phyloP scores from a whole-genome alignment of 2,797 vertebrate species.

The Cryptoblepharus egeriae region DNA sequence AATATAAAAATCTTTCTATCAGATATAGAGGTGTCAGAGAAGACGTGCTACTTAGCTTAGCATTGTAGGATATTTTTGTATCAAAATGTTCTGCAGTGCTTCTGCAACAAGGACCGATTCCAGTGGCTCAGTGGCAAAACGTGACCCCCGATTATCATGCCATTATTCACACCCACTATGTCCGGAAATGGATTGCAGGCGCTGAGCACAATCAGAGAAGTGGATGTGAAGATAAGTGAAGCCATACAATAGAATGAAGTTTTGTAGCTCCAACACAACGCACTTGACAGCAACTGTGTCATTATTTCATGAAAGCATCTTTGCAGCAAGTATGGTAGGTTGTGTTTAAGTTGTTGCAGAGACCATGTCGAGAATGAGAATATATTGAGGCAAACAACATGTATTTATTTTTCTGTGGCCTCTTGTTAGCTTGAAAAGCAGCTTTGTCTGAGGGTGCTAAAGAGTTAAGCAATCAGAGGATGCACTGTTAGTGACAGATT shows the following conservation, averaged over 20 bases:
- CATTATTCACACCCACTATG: neutral
- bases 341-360: neutral
- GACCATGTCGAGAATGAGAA: neutral
- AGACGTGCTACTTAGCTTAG: no score
- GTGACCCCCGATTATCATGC: neutral
- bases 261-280: neutral
- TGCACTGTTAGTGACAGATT: no score
- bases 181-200: neutral
- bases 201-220: neutral
- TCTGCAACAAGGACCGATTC: neutral
- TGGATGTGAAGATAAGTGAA: neutral
- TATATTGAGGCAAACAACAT: neutral
- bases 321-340: neutral
- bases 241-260: neutral
- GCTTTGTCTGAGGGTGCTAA: no score
- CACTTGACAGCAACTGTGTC: neutral
- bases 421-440: no score
- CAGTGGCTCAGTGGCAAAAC: neutral
- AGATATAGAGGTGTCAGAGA: no score
- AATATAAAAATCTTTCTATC: no score
- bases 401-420: no score
- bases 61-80: no score
- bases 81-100: neutral
- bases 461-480: no score
- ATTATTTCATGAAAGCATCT: neutral